Evolutionary conservation across 2,888 invertebrate genomes (phyloP), one percentile per base, ranked within the genome.

Genomic region (Tinea trinotella): DNA sequence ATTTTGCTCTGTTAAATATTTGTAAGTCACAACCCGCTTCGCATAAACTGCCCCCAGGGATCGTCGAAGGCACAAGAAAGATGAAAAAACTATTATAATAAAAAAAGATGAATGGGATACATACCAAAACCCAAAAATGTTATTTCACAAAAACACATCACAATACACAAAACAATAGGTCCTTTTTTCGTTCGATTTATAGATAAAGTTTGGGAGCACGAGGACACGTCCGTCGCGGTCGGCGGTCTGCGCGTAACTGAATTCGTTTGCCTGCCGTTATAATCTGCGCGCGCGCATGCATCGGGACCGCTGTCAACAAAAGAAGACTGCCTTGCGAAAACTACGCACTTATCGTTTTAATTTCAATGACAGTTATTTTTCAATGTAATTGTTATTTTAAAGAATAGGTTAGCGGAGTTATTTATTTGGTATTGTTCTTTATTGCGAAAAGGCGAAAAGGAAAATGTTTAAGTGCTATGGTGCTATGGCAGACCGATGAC

Each of bases 301-400:
- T 19, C 13, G 10, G 10, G 40, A 40, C 13, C 13, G 40, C 40
- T 30, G 30, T 40, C 40, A 15, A 15, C 40, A 40, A 40, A 40
- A 30, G 13, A n/a, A 13, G 40, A 40, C 40, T 40, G 40, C 40
- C 40, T 40, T 40, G 40, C 40, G 4, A 40, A 40, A 30, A 30
- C 3, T 40, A 40, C 13, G 13, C 40, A 40, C 30, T 40, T 40
- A 40, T 40, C 40, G 13, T 13, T 40, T 13, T 40, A 15, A 40
- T 15, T 40, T 40, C 40, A 40, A 40, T 40, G 40, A 40, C 40
- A 40, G 40, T 40, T 40, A 40, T 40, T 30, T 30, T 40, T 40
- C 40, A 40, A 40, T 40, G 40, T 40, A 15, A 40, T 40, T 40
- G 40, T 40, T 40, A 40, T 40, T 40, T 40, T 40, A 30, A 30